A percentile compares a stretch with the other conserved stretches of the same genome.
Evolutionary conservation across 2,888 invertebrate genomes (phyloP).

Genomic region (Monoplex corrugatus): DNA sequence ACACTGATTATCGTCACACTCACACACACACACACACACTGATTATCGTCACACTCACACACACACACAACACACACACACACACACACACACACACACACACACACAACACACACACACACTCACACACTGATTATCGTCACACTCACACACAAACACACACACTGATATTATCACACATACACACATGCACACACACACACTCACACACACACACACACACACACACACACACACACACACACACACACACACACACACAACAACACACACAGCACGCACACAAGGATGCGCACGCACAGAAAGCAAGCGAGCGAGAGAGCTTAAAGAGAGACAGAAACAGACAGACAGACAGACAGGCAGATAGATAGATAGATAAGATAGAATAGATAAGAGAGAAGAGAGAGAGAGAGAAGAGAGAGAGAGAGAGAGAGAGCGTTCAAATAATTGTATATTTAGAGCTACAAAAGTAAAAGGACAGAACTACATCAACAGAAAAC

Average conservation of each 20-base stretch:
- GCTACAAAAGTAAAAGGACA: too few relatives aligned
- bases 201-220: not conserved
- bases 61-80: not conserved
- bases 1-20: not conserved
- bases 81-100: not conserved
- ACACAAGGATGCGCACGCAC: not conserved
- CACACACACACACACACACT: not conserved
- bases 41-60: too few relatives aligned
- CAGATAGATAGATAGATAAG: too few relatives aligned
- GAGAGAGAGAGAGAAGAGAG: too few relatives aligned
- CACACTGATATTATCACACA: not conserved
- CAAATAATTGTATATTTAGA: too few relatives aligned
- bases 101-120: not conserved
- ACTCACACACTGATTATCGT: too few relatives aligned
- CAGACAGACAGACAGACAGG: not conserved
- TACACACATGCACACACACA: not conserved
- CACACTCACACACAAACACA: not conserved
- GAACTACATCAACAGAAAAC: too few relatives aligned
- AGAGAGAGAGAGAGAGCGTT: too few relatives aligned
- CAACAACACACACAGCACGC: not conserved
- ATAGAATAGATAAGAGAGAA: too few relatives aligned
- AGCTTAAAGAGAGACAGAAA: not conserved
- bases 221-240: conserved; percentile 14
- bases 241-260: not conserved
- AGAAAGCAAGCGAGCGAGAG: not conserved